Conservation (phyloP, 2,888 invertebrate genomes). For the Notocelia uddmanniana region DNA sequence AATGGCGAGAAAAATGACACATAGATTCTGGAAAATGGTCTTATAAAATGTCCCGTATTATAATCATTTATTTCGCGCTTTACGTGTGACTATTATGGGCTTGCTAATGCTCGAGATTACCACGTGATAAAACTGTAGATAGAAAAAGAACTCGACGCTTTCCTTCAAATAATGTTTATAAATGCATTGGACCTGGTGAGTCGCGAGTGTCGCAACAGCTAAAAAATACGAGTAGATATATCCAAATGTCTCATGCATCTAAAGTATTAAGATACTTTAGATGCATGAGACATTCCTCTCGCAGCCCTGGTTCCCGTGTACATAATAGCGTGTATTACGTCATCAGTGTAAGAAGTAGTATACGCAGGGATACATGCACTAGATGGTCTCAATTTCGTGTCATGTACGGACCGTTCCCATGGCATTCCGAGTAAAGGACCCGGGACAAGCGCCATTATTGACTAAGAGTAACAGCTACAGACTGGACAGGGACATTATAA, state of each 20-base stretch:
- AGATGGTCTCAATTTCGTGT: slow-evolving; percentile 72
- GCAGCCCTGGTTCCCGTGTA: not conserved
- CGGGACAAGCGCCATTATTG: slow-evolving; percentile 69
- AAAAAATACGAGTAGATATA: too few relatives aligned
- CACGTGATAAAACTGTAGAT: not conserved
- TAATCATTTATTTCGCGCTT: too few relatives aligned
- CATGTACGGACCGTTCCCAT: slow-evolving; percentile 76
- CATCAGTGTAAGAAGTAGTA: slow-evolving; percentile 20
- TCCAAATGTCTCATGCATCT: not conserved
- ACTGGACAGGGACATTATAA: slow-evolving; percentile 1
- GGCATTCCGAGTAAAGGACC: slow-evolving; percentile 71
- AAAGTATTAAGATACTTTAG: not conserved
- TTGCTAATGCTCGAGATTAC: too few relatives aligned
- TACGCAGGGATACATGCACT: slow-evolving; percentile 28
- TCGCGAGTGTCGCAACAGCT: not conserved
- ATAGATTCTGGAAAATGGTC: too few relatives aligned
- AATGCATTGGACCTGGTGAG: too few relatives aligned
- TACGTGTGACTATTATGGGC: too few relatives aligned
- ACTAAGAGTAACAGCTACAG: slow-evolving; percentile 54
- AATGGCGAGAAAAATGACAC: too few relatives aligned
- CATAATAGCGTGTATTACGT: slow-evolving; percentile 22
- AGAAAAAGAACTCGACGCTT: not conserved
- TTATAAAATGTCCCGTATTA: too few relatives aligned
- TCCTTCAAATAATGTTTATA: not conserved
- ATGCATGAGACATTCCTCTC: slow-evolving; percentile 22